Conservation (phyloP, 2,113 vertebrate genomes). For the Ciconia boyciana region DNA sequence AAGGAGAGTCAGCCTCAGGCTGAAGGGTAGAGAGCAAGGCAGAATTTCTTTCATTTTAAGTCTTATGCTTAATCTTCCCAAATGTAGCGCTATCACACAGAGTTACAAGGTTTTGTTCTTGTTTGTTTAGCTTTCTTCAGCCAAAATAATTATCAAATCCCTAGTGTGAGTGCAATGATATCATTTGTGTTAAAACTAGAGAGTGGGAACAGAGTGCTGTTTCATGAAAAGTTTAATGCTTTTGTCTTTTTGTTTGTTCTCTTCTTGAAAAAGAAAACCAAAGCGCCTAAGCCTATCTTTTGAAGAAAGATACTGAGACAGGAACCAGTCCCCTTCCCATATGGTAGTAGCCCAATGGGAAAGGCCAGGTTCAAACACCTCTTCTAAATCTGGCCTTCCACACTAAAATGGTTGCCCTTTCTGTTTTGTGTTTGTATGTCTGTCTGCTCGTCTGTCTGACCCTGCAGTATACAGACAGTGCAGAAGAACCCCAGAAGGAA, state of each 20-base stretch:
- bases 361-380: neutral
- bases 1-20: neutral
- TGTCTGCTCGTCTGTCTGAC: neutral
- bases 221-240: neutral
- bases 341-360: neutral
- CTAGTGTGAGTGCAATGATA: neutral
- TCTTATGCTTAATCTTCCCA: neutral
- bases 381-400: neutral
- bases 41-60: neutral
- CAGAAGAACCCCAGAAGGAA: neutral
- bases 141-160: slow-evolving; percentile 8
- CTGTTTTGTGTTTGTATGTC: neutral
- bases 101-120: neutral
- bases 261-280: neutral
- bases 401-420: neutral
- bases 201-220: neutral
- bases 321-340: neutral
- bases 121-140: neutral
- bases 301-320: neutral
- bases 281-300: neutral
- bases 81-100: neutral
- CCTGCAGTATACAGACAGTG: neutral
- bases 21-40: neutral
- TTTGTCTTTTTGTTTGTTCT: neutral
- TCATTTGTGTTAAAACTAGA: neutral